Conservation (phyloP, 2,797 vertebrate species). For the Discoglossus pictus region DNA sequence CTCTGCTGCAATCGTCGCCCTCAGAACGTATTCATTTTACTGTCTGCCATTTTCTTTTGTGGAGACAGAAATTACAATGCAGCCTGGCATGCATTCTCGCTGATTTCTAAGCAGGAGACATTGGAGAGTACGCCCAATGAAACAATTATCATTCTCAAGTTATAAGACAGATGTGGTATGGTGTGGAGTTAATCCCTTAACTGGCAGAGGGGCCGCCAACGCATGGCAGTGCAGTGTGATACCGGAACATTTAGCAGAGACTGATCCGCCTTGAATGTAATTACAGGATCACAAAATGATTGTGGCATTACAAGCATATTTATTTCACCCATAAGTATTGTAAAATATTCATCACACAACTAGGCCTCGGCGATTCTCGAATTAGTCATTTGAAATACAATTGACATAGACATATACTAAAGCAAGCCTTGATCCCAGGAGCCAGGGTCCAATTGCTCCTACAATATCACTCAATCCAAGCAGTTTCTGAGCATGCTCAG, state of each 20-base stretch:
- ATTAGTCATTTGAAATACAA: too few species aligned
- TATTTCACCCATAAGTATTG: background rate
- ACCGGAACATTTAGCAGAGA: too few species aligned
- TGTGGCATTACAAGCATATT: background rate
- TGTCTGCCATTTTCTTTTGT: constrained; percentile 64
- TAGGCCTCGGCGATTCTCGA: too few species aligned
- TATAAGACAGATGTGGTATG: constrained; percentile 12
- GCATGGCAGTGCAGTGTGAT: background rate
- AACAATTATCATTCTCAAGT: constrained; percentile 18
- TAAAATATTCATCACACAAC: background rate
- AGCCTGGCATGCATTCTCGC: constrained; percentile 44
- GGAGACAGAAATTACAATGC: constrained; percentile 70
- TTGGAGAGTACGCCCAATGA: constrained; percentile 13
- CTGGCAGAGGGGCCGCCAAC: background rate
- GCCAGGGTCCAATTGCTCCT: too few species aligned
- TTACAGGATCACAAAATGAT: background rate
- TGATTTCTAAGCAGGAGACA: constrained; percentile 14
- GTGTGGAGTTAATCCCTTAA: background rate
- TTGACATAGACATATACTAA: too few species aligned
- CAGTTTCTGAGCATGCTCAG: too few species aligned
- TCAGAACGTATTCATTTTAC: constrained; percentile 60
- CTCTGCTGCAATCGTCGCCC: constrained; percentile 64
- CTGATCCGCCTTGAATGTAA: too few species aligned
- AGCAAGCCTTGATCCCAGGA: too few species aligned
- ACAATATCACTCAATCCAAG: too few species aligned